Evolutionary conservation across 2,888 invertebrate genomes (phyloP), one percentile per base, ranked within the genome.

Genomic region (Drosophila fulvimacula): DNA sequence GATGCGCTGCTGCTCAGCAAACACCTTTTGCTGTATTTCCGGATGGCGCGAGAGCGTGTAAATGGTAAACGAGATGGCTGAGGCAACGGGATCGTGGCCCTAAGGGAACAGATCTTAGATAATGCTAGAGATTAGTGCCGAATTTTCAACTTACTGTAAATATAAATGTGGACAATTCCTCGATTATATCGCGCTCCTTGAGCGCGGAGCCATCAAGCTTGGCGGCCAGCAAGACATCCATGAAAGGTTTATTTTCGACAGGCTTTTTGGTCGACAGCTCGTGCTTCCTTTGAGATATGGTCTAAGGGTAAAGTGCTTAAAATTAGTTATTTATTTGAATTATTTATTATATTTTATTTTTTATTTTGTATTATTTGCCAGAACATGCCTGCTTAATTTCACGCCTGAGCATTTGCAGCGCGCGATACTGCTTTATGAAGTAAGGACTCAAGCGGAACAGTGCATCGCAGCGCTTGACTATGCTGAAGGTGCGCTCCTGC

Each of bases 31-130:
- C 82, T 94, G 94, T 4, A 94, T 82, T 27, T 93, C 92, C 5
- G 93, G 90, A 76, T 94, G 91, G 42, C 93, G 93, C 0, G 94
- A 94, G 2, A 94, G 90, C 27, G 93, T 93, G 74, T 93, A 93
- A 0, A 94, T 90, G 0, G 93, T 90, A 82, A 93, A 94, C 5
- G 93, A 92, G 36, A 94, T 92, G 1, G 94, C 94, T 0, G 94
- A 93, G 0, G 94, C 93, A 0, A 94, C 93, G 0, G 94, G 94
- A 81, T 94, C 94, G 73, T 94, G 94, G 3, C 94, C 94, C 94
- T 94, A 69, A 24, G 13, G 6, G 0, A 21, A 7, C 4, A 38
- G 5, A 49, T n/a, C 11, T 13, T 2, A 38, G 4, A 10, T n/a
- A 9, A 11, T 39, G 11, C 3, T 13, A 0, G 7, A 5, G 13